Conservation (phyloP, 2,797 vertebrate genomes). For the Coregonus ussuriensis region DNA sequence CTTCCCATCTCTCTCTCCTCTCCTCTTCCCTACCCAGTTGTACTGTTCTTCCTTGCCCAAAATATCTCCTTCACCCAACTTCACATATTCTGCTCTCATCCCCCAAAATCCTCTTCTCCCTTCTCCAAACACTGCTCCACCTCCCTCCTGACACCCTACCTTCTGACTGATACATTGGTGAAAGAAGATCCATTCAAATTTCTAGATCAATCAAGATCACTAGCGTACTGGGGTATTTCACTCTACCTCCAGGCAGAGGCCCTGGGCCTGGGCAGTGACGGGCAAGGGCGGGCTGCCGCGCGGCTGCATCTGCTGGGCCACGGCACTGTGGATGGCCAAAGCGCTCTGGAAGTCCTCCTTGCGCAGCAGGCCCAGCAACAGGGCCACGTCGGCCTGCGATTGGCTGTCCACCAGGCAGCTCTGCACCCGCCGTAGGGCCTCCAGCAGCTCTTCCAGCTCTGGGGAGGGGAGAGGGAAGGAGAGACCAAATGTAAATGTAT, state of each 20-base stretch:
- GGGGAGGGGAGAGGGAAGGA: neutral
- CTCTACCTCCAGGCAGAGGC: slow-evolving; percentile 89
- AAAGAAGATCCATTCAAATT: neutral
- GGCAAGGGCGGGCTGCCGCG: slow-evolving; percentile 83
- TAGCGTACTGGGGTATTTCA: neutral
- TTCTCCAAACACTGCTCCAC: neutral
- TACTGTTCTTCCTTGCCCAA: too few species aligned
- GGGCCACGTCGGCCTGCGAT: slow-evolving; percentile 89
- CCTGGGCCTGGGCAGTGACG: slow-evolving; percentile 84
- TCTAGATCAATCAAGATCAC: neutral
- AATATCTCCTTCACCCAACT: too few species aligned
- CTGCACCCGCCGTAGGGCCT: slow-evolving; percentile 86
- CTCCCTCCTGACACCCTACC: neutral
- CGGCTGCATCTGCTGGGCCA: slow-evolving; percentile 85
- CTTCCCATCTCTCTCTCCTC: too few species aligned
- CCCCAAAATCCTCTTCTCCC: too few species aligned
- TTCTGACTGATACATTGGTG: neutral
- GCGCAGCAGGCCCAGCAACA: slow-evolving; percentile 86
- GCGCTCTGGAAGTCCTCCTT: slow-evolving; percentile 90
- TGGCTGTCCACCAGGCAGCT: slow-evolving; percentile 84
- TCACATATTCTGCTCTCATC: too few species aligned
- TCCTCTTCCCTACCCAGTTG: too few species aligned
- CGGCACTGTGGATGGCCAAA: slow-evolving; percentile 85
- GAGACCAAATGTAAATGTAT: too few species aligned
- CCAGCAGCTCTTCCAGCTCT: slow-evolving; percentile 87